Evolutionary conservation across 1,140 invertebrate species (phyloP), one percentile per base, ranked within the genome.

Genomic region (Kradibia gibbosae): DNA sequence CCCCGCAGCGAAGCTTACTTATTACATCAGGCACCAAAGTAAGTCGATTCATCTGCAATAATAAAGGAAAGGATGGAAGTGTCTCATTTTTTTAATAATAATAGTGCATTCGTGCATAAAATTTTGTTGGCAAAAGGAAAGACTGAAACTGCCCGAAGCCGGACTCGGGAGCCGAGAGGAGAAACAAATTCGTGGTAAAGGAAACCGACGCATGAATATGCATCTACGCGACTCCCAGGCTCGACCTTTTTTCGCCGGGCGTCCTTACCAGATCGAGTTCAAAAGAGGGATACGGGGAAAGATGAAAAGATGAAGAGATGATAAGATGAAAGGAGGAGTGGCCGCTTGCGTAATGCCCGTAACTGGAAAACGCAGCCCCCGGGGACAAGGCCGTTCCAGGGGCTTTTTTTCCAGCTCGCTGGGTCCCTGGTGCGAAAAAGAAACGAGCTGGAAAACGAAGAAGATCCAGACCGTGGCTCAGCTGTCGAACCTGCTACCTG

Each of bases 401-500:
- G 13, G 53, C 2, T 8, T 15, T 55, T 50, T 36, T 34, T 25
- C 45, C 39, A 31, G 60, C 28, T 34, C 11, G n/a, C 34, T 13
- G 57, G 57, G 22, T 13, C 8, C 3, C 5, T 36, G 65, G 36
- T 22, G 53, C 53, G 53, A 57, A 57, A 57, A 10, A 20, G 53
- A 8, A 31, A 31, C 50, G 48, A 50, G 71, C n/a, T 53, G 31
- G 15, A 67, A 39, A 25, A 25, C 45, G 57, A 74, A 80, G 72
- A 75, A 65, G 31, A 39, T 28, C 13, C 25, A 20, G 34, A 36
- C 42, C 48, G 55, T 31, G 78, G 22, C 39, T 36, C 71, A 62
- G 67, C 67, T 80, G 67, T 50, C 31, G 39, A 4, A 36, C 78
- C 60, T 50, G 53, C 81, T 81, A 80, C 83, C 80, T 81, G 78